Base-by-base conservation (phyloP, 2,888 invertebrate genomes). In the Drosophila recens region DNA sequence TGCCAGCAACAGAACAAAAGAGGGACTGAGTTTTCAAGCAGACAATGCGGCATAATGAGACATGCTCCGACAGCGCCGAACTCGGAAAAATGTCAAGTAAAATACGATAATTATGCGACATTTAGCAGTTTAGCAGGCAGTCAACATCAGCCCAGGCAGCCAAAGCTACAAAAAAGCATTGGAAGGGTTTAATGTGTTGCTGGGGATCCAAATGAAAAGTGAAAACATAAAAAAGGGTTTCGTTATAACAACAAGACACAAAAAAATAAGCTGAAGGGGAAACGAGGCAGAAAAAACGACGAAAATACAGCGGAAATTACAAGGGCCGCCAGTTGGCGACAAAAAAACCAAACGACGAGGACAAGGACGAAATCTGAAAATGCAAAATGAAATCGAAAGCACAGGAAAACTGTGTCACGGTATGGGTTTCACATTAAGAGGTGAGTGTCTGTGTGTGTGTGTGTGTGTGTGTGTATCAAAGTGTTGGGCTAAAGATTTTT, bases 31-130 rank as follows among this genome's bases (percentile, higher is more conserved):
- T 36, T 48, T 42, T 45, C 30, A 17, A 64, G 45, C 67, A 73
- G 82, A 89, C 86, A 85, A 78, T 72, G 54, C 80, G 79, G 65
- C 69, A 80, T 87, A 79, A 88, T 81, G 87, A 87, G 79, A 73
- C 84, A 72, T 54, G 65, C 67, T 64, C 8, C 54, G 40, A 53
- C 56, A 52, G 59, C 53, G 38, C 6, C 52, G 54, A 67, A 43
- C 69, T 64, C 62, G 52, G 56, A 69, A 45, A 74, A 66, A 64
- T 68, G 65, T 63, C 73, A 72, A 77, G 74, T 79, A 74, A 90
- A 90, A 90, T 90, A 83, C 90, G 86, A 87, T 87, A 87, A 87
- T 87, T 87, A 87, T 87, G 86, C 90, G 77, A 87, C 90, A 90
- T 87, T 87, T 88, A 80, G 81, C 89, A 86, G 85, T 82, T 89